Evolutionary conservation across 2,888 invertebrate species (phyloP), one percentile per base, ranked within the genome.

Genomic region (Ametastegia equiseti): DNA sequence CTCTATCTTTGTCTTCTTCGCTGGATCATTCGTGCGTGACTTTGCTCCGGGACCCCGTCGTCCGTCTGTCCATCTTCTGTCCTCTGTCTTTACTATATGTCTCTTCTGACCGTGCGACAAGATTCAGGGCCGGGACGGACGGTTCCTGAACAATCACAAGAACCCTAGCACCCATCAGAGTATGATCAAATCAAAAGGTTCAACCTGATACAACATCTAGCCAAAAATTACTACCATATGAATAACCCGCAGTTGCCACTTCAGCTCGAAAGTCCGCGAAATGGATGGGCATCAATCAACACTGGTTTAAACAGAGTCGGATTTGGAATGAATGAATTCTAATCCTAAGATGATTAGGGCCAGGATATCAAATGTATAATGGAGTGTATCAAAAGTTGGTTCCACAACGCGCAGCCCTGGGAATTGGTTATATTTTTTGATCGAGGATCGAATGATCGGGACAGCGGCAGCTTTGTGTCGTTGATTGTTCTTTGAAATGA

Each of bases 401-500:
- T n/a, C 15, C 13, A 15, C 27, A 30, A 30, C 27, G 67, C 71
- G 45, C 69, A 80, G 69, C 42, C 71, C 50, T 80, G 69, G n/a
- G n/a, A n/a, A n/a, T n/a, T 19, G 27, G 67, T 36, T 60, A 60
- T 60, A 39, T 67, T 67, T n/a, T 67, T 67, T 39, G 19, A 67
- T 39, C 36, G 36, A 39, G 65, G n/a, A 67, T 67, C 65, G 65
- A n/a, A 60, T 36, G 65, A 39, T 67, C 65, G 39, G 67, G 77
- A 83, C 80, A 80, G 50, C 81, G 82, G 69, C 81, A 73, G 69
- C 84, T 83, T 75, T 71, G 85, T 69, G 67, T 81, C 82, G 82
- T 84, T 45, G 79, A 83, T 84, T 85, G 86, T 86, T 85, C 86
- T 85, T 81, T 81, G 82, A 83, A 86, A 86, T 85, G 84, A 85